Evolutionary conservation across 2,113 vertebrate species (phyloP).

Genomic region (Anolis sagrei): DNA sequence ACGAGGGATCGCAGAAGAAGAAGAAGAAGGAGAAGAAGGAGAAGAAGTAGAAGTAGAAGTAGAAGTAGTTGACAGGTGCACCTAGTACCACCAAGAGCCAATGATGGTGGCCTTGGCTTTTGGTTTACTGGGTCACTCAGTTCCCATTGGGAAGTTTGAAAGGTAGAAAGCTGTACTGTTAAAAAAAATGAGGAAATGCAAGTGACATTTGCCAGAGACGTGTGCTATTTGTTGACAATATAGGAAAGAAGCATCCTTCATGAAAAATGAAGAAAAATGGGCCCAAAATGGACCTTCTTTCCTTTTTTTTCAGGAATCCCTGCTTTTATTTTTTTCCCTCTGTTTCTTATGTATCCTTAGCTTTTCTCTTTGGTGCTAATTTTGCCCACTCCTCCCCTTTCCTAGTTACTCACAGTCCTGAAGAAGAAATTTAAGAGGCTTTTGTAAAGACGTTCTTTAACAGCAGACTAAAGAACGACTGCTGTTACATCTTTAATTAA

Average conservation of each 20-base stretch:
- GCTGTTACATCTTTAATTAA: neutral
- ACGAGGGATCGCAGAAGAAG: too few relatives aligned
- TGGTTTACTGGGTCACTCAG: neutral
- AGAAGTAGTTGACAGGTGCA: neutral
- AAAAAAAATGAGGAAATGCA: neutral
- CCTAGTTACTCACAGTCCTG: neutral
- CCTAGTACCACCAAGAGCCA: too few relatives aligned
- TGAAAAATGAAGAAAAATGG: too few relatives aligned
- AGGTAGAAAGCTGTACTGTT: neutral
- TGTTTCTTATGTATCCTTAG: neutral
- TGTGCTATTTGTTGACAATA: neutral
- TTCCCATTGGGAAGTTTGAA: neutral
- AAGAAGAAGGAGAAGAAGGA: too few relatives aligned
- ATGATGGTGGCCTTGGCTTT: neutral
- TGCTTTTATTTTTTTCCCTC: neutral
- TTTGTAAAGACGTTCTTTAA: neutral
- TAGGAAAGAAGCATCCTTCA: too few relatives aligned
- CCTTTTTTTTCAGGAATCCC: too few relatives aligned
- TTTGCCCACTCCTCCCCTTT: neutral
- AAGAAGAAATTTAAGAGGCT: neutral
- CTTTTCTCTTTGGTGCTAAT: neutral
- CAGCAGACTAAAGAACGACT: neutral
- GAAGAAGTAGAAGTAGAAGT: too few relatives aligned
- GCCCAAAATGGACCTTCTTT: too few relatives aligned
- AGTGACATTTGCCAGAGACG: too few relatives aligned